Percentiles rank a stretch among this genome's conserved stretches.
Evolutionary conservation across 2,113 vertebrate genomes (phyloP).

Genomic region (Pluvialis apricaria): DNA sequence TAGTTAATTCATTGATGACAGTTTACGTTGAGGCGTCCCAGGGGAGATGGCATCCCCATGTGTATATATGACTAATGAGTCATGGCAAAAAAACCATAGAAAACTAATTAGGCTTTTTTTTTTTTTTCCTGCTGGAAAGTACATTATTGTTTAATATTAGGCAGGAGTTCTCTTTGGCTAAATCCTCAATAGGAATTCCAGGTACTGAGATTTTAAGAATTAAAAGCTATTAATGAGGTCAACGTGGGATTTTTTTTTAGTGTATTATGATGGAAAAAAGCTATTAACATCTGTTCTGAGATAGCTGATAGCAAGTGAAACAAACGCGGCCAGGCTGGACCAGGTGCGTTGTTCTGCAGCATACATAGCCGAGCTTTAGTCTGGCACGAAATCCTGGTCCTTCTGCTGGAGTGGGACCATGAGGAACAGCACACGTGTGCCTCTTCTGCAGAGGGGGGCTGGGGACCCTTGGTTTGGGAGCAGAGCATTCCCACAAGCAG

Average conservation of each 20-base stretch:
- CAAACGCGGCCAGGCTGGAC: neutral
- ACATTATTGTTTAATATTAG: neutral
- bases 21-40: neutral
- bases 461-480: neutral
- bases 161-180: neutral
- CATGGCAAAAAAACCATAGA: neutral
- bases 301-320: neutral
- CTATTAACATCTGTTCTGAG: neutral
- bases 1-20: neutral
- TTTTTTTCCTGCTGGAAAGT: conserved; percentile 16
- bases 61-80: neutral
- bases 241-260: neutral
- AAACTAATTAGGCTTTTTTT: neutral
- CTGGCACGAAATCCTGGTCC: neutral
- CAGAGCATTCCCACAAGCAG: neutral
- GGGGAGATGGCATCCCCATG: neutral
- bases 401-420: neutral
- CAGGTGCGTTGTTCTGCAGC: neutral
- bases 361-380: fast-evolving
- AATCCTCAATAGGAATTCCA: neutral
- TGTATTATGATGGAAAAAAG: neutral
- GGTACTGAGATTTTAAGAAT: neutral
- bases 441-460: neutral
- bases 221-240: neutral
- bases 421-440: neutral